A percentile compares a stretch with the other conserved stretches of the same genome.
Conservation (phyloP, 2,888 invertebrate genomes). For the Archips xylosteana region DNA sequence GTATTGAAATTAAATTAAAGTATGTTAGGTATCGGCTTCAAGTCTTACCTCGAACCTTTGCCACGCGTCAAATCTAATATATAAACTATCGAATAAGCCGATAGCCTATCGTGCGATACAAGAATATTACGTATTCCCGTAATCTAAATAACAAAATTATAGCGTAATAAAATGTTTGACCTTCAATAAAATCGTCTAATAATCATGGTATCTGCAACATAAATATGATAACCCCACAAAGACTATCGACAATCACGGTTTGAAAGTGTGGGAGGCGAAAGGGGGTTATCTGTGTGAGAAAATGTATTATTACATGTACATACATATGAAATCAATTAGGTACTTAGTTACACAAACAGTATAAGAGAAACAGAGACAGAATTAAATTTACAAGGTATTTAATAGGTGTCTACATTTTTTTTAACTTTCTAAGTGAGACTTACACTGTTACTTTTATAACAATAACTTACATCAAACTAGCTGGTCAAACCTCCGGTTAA, state of each 20-base stretch:
- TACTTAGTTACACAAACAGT: too few relatives aligned
- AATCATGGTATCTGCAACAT: not conserved
- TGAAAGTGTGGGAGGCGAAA: not conserved
- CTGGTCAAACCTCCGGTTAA: too few relatives aligned
- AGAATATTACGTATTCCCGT: not conserved
- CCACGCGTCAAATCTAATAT: not conserved
- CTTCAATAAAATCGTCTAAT: not conserved
- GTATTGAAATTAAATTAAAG: too few relatives aligned
- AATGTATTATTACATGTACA: not conserved
- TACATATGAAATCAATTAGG: too few relatives aligned
- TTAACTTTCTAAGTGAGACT: too few relatives aligned
- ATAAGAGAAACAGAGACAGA: too few relatives aligned
- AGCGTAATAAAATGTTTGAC: conserved; percentile 2
- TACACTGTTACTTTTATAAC: too few relatives aligned
- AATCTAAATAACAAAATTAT: not conserved
- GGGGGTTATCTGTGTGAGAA: not conserved
- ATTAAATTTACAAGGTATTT: too few relatives aligned
- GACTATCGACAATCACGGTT: not conserved
- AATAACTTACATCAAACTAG: too few relatives aligned
- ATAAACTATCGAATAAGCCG: not conserved
- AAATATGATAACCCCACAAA: not conserved
- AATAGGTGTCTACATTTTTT: too few relatives aligned
- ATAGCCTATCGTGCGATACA: not conserved
- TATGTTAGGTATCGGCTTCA: too few relatives aligned
- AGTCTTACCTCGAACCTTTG: not conserved